Base-by-base conservation (phyloP, 2,113 vertebrate genomes). In the Bubo blakistoni region DNA sequence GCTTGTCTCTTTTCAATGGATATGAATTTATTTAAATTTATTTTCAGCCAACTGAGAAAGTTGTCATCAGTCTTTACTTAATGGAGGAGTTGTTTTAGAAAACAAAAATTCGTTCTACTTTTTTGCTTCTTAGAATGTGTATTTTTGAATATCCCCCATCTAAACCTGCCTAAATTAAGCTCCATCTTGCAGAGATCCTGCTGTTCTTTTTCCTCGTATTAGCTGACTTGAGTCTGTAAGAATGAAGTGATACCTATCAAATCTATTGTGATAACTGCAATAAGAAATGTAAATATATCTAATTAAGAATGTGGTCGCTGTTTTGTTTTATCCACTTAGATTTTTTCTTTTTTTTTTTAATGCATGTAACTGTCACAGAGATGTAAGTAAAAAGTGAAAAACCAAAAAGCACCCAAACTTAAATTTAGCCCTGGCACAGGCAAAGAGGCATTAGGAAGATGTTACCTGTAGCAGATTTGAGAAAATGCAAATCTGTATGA, bases 1-100 rank as follows among this genome's bases (percentile, higher is more conserved):
- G 44, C 52, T 58, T 66, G 10, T 66, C 3, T 15, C 11, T 54
- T 26, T 26, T 13, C 8, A 0, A 11, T 7, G 42, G 36, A 4
- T 52, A 11, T 5, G 24, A 11, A 34, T 52, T 20, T 2, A 2
- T 6, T 61, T 29, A 6, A 1, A 3, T 57, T 65, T 4, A 0
- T 46, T 84, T 81, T 20, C 40, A 62, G 44, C 2, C 72, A 58
- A 13, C 55, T 54, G 67, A 65, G 26, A 20, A 65, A 71, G 16
- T 26, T 59, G 57, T 42, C 16, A 3, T 7, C 7, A 2, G 38
- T 1, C 70, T 81, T 46, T 15, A 5, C 29, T 81, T 51, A 40
- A 10, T 0, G 18, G 19, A 58, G 36, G 30, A 59, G 67, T 17
- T 74, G 38, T 34, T 88, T 38, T 21, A 27, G 24, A 57, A 82